Conservation (phyloP, 2,113 vertebrate species). For the Stegastes partitus region DNA sequence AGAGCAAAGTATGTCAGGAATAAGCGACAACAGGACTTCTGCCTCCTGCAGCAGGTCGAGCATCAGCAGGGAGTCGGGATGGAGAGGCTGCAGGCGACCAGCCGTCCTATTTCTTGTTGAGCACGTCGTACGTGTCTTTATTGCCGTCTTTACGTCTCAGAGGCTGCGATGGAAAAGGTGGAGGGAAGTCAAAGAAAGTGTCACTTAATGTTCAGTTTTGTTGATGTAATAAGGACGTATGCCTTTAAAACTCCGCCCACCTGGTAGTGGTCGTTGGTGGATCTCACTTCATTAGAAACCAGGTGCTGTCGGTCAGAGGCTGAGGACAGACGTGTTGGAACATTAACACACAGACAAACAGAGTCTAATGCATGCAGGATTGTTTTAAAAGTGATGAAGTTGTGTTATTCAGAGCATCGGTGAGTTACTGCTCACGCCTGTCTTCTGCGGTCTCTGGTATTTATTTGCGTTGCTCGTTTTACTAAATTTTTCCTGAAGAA, state of each 20-base stretch:
- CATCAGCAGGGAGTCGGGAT: too few species aligned
- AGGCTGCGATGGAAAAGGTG: conserved; percentile 31
- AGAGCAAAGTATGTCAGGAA: too few species aligned
- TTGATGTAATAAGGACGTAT: background rate
- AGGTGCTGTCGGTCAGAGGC: conserved; percentile 42
- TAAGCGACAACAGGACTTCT: too few species aligned
- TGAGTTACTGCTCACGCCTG: too few species aligned
- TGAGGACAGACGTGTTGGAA: conserved; percentile 12
- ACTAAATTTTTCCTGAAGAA: too few species aligned
- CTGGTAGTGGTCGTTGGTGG: conserved; percentile 22
- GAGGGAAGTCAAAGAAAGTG: background rate
- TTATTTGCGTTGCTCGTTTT: too few species aligned
- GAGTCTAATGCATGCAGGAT: too few species aligned
- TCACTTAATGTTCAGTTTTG: background rate
- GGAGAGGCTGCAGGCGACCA: too few species aligned
- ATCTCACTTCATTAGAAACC: background rate
- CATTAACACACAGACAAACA: background rate
- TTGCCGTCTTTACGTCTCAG: background rate
- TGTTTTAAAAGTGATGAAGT: too few species aligned
- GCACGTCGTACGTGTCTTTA: conserved; percentile 39
- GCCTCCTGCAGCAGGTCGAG: too few species aligned
- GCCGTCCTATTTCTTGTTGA: background rate
- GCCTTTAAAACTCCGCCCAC: conserved; percentile 2
- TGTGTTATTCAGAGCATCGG: too few species aligned
- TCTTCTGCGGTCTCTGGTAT: too few species aligned